Evolutionary conservation across 2,888 invertebrate species (phyloP).

Genomic region (Lordiphosa fenestrarum): DNA sequence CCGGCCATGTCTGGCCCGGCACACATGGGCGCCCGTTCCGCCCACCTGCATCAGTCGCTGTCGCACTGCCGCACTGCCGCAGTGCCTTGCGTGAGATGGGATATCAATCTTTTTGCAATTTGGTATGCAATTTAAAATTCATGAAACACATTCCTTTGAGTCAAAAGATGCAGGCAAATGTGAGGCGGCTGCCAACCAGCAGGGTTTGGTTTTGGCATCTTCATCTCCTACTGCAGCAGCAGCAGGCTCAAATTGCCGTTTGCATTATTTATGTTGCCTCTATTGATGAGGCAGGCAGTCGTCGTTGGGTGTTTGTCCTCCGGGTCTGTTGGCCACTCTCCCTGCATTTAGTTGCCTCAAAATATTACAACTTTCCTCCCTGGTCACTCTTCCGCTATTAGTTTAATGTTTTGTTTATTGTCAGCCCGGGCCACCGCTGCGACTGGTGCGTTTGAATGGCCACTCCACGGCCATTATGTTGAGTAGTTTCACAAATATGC

Average conservation of each 20-base stretch:
- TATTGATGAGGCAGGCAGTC: conserved; percentile 62
- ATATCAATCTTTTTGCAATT: conserved; percentile 79
- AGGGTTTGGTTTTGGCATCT: conserved; percentile 38
- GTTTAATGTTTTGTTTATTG: conserved; percentile 74
- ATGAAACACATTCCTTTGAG: conserved; percentile 78
- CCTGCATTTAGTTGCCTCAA: conserved; percentile 63
- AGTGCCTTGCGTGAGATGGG: conserved; percentile 76
- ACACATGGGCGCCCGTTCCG: conserved; percentile 39
- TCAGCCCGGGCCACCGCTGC: conserved; percentile 54
- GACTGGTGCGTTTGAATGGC: conserved; percentile 66
- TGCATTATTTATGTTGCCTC: conserved; percentile 75
- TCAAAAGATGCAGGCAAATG: conserved; percentile 75
- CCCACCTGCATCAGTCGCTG: conserved; percentile 41
- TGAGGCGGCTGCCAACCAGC: conserved; percentile 18
- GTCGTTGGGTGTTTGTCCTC: conserved; percentile 24
- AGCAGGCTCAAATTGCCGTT: conserved; percentile 70
- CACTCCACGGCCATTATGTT: conserved; percentile 70
- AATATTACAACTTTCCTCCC: conserved; percentile 38
- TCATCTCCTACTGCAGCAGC: conserved; percentile 15
- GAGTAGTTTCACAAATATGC: conserved; percentile 69
- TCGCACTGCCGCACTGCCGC: conserved; percentile 47
- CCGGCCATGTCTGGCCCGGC: conserved; percentile 49
- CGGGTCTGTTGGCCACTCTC: conserved; percentile 9
- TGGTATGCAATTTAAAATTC: conserved; percentile 78
- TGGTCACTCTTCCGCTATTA: conserved; percentile 62